Base-by-base conservation (phyloP, 2,888 invertebrate genomes). In the Apomyelois bistriatella region DNA sequence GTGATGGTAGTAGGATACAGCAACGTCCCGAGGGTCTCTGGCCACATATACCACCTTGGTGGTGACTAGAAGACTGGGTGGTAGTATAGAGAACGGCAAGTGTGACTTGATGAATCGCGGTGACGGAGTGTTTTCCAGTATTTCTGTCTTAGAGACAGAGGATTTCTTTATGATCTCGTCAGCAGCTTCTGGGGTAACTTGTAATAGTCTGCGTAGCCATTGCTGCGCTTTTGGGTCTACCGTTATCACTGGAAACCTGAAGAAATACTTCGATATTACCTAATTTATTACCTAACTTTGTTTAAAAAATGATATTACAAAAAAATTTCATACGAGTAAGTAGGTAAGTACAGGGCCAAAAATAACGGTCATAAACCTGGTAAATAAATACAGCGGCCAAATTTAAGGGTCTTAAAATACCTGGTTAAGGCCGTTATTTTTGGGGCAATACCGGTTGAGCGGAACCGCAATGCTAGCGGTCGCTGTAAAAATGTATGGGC, bases 1-100 rank as follows among this genome's bases (percentile, higher is more conserved):
- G 55, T 95, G 91, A 75, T 95, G 93, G 72, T 94, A 96, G 75
- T 91, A 96, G 0, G 96, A 96, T 0, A 96, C 94, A 0, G 93
- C 42, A 1, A 42, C 94, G 76, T 95, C 95, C 77, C 94, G 94
- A 0, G 95, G 95, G 82, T 95, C 94, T 54, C 96, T 89, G 0
- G 94, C 93, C 0, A 95, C 92, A 68, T 95, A 96, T 48, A 95
- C 90, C 0, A 95, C 78, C 16, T 47, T 53, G 10, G 46, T 46
- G 3, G 48, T 51, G 40, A 55, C 51, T 8, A 56, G 51, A 13
- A 58, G 35, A 1, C 9, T 42, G 1, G 56, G 53, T 1, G 58
- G 56, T 1, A 58, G 49, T 16, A 47, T 8, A 4, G 47, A 47
- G n/a, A 47, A 36, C 3, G 47, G 35, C 10, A 42, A 4, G n/a